Evolutionary conservation across 2,113 vertebrate genomes (phyloP), one percentile per base, ranked within the genome.

Genomic region (Macroglossus sobrinus): DNA sequence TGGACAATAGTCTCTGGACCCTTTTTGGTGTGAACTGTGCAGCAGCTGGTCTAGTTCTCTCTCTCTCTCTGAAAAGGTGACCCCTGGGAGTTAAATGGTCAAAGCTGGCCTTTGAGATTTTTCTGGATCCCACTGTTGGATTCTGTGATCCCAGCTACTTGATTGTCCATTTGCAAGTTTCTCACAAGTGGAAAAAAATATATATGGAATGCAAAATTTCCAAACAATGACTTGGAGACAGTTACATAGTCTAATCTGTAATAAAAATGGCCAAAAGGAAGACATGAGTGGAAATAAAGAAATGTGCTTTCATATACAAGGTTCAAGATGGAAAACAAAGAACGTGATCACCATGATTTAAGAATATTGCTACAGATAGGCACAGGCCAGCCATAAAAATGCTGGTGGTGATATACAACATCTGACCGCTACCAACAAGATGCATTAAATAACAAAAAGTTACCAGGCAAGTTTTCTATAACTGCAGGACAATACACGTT

Each of bases 271-370:
- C 13, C 47, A 57, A 59, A 76, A 91, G 82, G 55, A 57, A 92
- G 82, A 69, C 8, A 75, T 3, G 53, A 7, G 43, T 21, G 21
- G 69, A 84, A 89, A 24, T 55, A 55, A 88, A 33, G 11, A 14
- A 87, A 66, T 2, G 21, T 24, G 6, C 26, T 87, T 30, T 81
- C 35, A 61, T 35, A 10, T 55, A 53, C 4, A 80, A 75, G 50
- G n/a, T 81, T 81, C 89, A 68, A 86, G 72, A 69, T 63, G 40
- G 33, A 92, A 90, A 96, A 22, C 78, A 85, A 88, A 57, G 33
- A 59, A 86, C 35, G 35, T 75, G 84, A 50, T 81, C 72, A 84
- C 19, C 8, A 30, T 97, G 69, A 97, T 96, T 96, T 97, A 96
- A 79, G 22, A 35, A 40, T 47, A 81, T 68, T n/a, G 53, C 63